These are phyloP conservation scores for Periophthalmus modestus DNA, from an alignment of 2,113 vertebrate genomes.

Conservation along the genomic window DNA sequence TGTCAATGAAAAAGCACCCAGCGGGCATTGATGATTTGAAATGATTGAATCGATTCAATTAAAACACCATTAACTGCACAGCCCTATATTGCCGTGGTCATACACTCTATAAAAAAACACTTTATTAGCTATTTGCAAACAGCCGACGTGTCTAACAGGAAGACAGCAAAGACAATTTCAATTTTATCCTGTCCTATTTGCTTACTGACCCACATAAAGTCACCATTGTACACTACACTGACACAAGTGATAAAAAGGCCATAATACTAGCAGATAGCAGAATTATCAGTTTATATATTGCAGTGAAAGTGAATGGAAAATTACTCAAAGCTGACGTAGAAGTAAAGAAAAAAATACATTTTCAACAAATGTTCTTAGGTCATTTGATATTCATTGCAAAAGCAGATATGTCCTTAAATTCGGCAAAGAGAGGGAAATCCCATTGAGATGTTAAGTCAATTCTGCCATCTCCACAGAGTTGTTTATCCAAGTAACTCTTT, in stretches of 20 bases:
- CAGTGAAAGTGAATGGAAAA: slow-evolving; percentile 9
- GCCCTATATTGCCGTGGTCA: neutral
- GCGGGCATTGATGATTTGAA: neutral
- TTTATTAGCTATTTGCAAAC: neutral
- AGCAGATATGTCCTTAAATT: slow-evolving; percentile 35
- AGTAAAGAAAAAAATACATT: neutral
- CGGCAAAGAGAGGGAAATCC: slow-evolving; percentile 43
- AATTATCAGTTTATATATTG: slow-evolving; percentile 12
- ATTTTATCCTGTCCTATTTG: neutral
- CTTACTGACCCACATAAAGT: neutral
- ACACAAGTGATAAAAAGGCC: slow-evolving; percentile 34
- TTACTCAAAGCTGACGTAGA: neutral
- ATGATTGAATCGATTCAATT: neutral
- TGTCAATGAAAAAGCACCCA: neutral
- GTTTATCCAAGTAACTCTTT: slow-evolving; percentile 41
- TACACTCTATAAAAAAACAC: neutral
- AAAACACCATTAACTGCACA: neutral
- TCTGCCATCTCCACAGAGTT: slow-evolving; percentile 24
- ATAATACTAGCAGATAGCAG: slow-evolving; percentile 21
- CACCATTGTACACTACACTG: slow-evolving; percentile 18
- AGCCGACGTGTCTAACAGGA: neutral
- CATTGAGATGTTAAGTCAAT: slow-evolving; percentile 50
- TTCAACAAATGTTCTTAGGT: slow-evolving; percentile 3
- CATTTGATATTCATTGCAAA: slow-evolving; percentile 47
- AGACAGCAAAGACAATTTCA: neutral